Base-by-base conservation (phyloP, 2,113 vertebrate species). In the Perccottus glenii region DNA sequence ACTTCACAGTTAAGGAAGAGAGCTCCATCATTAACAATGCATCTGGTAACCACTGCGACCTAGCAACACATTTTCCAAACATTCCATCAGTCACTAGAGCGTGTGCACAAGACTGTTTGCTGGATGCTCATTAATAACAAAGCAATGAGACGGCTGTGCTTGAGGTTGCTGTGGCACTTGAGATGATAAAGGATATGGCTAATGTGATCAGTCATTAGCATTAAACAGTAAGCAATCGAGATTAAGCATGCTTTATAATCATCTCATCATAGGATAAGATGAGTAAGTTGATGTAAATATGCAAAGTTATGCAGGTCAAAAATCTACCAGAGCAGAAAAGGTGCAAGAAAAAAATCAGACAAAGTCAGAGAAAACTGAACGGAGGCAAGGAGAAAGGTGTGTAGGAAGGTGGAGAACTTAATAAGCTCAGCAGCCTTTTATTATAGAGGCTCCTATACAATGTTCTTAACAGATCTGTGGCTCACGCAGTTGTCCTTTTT, bases 191-290 rank as follows among this genome's bases (percentile, higher is more conserved):
- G 47, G 60, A 80, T 78, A 64, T 52, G 38, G 64, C 49, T 87
- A 88, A 90, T 85, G 75, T 74, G 73, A 83, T 77, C 62, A 79
- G 83, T 78, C 80, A 68, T 89, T 83, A 76, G 65, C 65, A 73
- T 83, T 87, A 78, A 85, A 67, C 59, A 78, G 64, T 59, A 55
- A 51, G 35, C 56, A 64, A 70, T 50, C 52, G 8, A 64, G 48
- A 74, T 68, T 48, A 78, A 86, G 80, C 73, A 63, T 19, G 48
- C 45, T 78, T 76, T 73, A 60, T 75, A 78, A 66, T 27, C 19
- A 27, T 27, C 19, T 27, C 19, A 27, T 27, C 19, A 27, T 49
- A 44, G 38, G 51, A 43, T 69, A 64, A 73, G 65, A 10, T 67
- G 55, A 66, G 69, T 73, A 71, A 74, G 56, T 50, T 60, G 55